Evolutionary conservation across 53 echinoderm and acorn worm species (phyloP).

Genomic region (Paracentrotus lividus): DNA sequence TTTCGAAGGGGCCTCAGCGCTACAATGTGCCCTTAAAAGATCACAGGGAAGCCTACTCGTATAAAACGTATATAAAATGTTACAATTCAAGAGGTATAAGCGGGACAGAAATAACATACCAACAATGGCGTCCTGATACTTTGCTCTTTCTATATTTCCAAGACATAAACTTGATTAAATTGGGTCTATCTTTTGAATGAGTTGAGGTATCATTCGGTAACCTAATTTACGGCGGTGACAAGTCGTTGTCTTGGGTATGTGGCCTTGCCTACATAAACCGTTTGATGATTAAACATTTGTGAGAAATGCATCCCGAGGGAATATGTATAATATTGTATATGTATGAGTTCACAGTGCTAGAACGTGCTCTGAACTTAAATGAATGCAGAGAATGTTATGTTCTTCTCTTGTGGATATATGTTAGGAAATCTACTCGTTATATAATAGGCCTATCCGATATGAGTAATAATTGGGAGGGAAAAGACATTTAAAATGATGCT

Average conservation of each 20-base stretch:
- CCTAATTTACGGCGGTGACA: not conserved
- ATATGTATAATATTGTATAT: not conserved
- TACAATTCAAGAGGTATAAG: not conserved
- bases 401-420: not conserved
- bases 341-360: not conserved
- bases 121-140: not conserved
- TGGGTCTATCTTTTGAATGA: not conserved
- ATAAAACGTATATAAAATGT: not conserved
- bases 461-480: no score
- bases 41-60: not conserved
- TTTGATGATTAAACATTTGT: not conserved
- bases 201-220: conserved; percentile 25
- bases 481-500: no score
- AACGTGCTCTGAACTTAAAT: not conserved
- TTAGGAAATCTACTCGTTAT: not conserved
- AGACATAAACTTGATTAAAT: not conserved
- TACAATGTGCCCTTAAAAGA: not conserved
- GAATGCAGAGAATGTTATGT: not conserved
- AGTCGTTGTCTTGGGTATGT: not conserved
- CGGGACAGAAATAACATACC: not conserved
- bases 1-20: not conserved
- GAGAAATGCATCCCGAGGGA: not conserved
- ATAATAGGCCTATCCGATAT: no score
- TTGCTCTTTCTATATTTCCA: not conserved
- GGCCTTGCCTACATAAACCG: not conserved